Percentiles rank a stretch among this genome's conserved stretches.
phyloP scores from a whole-genome alignment of 2,888 invertebrate genomes.

The Brenthis daphne region DNA sequence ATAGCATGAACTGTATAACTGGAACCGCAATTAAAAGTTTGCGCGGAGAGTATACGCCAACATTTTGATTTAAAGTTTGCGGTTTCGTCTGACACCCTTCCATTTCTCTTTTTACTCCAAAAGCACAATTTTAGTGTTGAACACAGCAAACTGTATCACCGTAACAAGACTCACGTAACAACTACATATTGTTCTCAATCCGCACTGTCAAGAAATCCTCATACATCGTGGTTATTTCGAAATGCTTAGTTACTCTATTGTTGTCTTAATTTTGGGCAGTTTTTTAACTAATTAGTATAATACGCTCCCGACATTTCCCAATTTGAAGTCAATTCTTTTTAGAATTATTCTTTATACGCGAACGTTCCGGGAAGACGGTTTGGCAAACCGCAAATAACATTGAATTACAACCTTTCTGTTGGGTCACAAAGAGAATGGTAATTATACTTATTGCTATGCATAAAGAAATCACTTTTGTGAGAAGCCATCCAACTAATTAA shows the following conservation, averaged over 20 bases:
- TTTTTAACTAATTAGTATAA: conserved; percentile 28
- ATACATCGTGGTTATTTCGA: neutral
- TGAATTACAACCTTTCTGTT: conserved; percentile 31
- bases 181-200: neutral
- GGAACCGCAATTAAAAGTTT: conserved; percentile 78
- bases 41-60: conserved; percentile 66
- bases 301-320: conserved; percentile 16
- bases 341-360: conserved; percentile 31
- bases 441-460: conserved; percentile 38
- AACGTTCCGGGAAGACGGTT: conserved; percentile 27
- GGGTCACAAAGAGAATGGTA: conserved; percentile 30
- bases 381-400: conserved; percentile 33
- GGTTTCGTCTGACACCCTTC: conserved; percentile 44
- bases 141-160: conserved; percentile 15
- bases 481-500: conserved; percentile 39
- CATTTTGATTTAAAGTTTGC: conserved; percentile 76
- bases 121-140: conserved; percentile 32
- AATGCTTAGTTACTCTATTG: neutral
- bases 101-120: conserved; percentile 35
- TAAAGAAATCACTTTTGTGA: conserved; percentile 33
- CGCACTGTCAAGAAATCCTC: neutral
- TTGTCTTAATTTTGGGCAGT: neutral
- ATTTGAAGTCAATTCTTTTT: conserved; percentile 31
- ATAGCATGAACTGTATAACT: conserved; percentile 65
- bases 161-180: neutral